Conservation (phyloP, 2,113 vertebrate genomes). For the Hucho hucho region DNA sequence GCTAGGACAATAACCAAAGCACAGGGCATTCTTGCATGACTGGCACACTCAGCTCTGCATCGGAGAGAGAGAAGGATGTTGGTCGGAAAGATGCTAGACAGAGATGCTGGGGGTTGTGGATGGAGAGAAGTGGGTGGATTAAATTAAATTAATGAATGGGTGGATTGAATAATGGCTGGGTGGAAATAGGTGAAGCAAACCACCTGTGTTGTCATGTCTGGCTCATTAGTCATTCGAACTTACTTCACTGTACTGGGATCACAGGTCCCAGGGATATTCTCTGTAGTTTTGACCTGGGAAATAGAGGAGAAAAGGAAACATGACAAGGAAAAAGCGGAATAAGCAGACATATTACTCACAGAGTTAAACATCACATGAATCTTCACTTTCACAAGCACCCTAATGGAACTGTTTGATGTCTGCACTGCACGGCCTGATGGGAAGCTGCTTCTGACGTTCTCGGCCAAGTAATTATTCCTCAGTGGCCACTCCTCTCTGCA, state of each 20-base stretch:
- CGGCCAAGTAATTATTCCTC: conserved; percentile 45
- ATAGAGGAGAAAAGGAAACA: conserved; percentile 2
- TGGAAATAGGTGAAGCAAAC: conserved; percentile 37
- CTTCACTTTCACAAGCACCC: conserved; percentile 43
- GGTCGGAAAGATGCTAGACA: background rate
- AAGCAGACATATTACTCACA: conserved; percentile 29
- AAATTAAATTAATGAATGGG: background rate
- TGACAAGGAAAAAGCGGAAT: conserved; percentile 7
- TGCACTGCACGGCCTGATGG: conserved; percentile 34
- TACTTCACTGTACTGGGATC: conserved; percentile 20
- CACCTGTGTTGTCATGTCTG: conserved; percentile 34
- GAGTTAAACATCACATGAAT: conserved; percentile 31
- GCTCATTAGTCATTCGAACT: conserved; percentile 39
- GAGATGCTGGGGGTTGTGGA: background rate
- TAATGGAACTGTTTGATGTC: conserved; percentile 56
- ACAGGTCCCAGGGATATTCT: conserved; percentile 24
- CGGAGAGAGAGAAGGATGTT: conserved; percentile 6
- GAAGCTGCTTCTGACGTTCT: conserved; percentile 23
- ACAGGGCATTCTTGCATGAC: conserved; percentile 40
- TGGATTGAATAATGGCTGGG: background rate
- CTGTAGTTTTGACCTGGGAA: conserved; percentile 6
- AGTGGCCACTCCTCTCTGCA: conserved; percentile 43
- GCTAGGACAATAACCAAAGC: conserved; percentile 51
- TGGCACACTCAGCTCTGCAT: conserved; percentile 25
- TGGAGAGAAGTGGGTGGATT: background rate